Evolutionary conservation across 2,888 invertebrate genomes (phyloP), one percentile per base, ranked within the genome.

Genomic region (Parelbella ahira): DNA sequence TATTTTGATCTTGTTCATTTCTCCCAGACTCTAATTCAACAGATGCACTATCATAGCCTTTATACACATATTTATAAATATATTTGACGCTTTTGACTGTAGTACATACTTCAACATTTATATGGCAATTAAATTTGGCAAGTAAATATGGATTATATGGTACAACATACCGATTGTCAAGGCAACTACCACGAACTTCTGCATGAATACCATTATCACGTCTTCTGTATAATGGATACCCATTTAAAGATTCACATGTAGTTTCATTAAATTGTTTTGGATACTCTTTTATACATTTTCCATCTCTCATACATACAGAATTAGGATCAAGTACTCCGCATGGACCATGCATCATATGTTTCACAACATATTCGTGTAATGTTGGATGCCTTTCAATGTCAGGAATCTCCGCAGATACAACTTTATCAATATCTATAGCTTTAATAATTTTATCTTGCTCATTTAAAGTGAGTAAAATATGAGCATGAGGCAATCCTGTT

Each of bases 141-240:
- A 42, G 37, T n/a, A 78, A 38, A 37, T 47, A 58, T 1, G 63
- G 60, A 45, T 66, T 71, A 47, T 71, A 71, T 0, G 75, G 73
- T 4, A 76, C 71, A 3, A 74, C 59, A 53, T 54, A 63, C 11
- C 56, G 29, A 48, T 73, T 75, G 44, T 67, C 63, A 30, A 36
- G 3, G 5, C n/a, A n/a, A n/a, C n/a, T n/a, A n/a, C n/a, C n/a
- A n/a, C n/a, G n/a, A n/a, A n/a, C n/a, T n/a, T n/a, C n/a, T n/a
- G n/a, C n/a, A 33, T 11, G 20, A 6, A 21, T 12, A 21, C 12
- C 33, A 23, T 21, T 21, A n/a, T 33, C 21, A 12, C 21, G 33
- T 20, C 44, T 24, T 15, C 33, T 25, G 28, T 45, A 45, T 13
- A 34, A n/a, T 7, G 34, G 29, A 19, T 33, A 45, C 18, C 45